Evolutionary conservation across 2,888 invertebrate species (phyloP).

Genomic region (Yponomeuta sedellus): DNA sequence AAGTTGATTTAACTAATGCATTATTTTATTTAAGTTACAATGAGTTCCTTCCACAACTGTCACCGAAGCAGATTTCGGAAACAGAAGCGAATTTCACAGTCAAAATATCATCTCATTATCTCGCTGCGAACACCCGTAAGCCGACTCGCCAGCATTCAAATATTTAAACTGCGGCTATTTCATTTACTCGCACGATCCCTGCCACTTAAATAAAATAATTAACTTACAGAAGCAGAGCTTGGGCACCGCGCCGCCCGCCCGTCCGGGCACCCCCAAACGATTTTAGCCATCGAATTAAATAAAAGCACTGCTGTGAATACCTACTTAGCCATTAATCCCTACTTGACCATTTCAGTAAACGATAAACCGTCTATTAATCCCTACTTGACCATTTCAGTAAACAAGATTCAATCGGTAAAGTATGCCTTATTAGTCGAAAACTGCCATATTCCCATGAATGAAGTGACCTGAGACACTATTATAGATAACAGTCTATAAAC

Average conservation of each 20-base stretch:
- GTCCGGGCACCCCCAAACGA: background rate
- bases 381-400: no score
- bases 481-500: no score
- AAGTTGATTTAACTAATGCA: background rate
- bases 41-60: no score
- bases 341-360: no score
- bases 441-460: no score
- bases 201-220: conserved; percentile 17
- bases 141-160: conserved; percentile 19
- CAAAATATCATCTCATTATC: background rate
- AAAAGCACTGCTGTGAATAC: background rate
- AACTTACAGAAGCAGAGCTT: conserved; percentile 6
- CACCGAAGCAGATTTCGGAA: no score
- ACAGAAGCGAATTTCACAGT: background rate
- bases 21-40: no score
- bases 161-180: conserved; percentile 23
- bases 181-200: conserved; percentile 19
- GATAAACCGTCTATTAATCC: no score
- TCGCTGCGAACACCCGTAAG: conserved; percentile 13
- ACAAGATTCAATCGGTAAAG: no score
- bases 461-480: no score
- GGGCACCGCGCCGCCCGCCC: background rate
- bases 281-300: conserved; percentile 6
- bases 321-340: background rate
- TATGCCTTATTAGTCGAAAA: no score